Evolutionary conservation across 2,888 invertebrate species (phyloP).

Genomic region (Nomada ruficornis): DNA sequence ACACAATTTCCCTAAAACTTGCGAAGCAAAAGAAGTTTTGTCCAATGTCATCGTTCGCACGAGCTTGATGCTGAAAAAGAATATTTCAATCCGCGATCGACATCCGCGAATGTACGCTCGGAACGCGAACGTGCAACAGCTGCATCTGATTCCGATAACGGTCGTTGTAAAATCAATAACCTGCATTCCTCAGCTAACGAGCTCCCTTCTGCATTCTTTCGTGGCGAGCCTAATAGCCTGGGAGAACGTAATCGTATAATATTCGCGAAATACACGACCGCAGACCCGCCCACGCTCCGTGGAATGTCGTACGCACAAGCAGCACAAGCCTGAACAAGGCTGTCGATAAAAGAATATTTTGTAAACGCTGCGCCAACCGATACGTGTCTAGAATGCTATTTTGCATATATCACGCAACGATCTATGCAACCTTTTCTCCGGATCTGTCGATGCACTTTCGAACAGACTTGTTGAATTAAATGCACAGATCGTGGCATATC

Average conservation of each 20-base stretch:
- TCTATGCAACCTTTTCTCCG: conserved; percentile 12
- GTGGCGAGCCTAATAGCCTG: conserved; percentile 49
- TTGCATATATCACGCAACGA: conserved; percentile 22
- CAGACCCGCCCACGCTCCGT: conserved; percentile 55
- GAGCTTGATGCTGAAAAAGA: neutral
- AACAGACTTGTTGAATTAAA: neutral
- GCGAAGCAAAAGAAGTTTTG: too few species aligned
- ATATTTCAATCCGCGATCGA: neutral
- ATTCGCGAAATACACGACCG: conserved; percentile 62
- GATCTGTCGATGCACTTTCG: conserved; percentile 3
- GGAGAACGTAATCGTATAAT: conserved; percentile 66
- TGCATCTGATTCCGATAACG: conserved; percentile 47
- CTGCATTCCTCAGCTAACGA: conserved; percentile 67
- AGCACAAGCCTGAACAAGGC: conserved; percentile 21
- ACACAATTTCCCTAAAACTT: too few species aligned
- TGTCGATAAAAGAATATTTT: conserved; percentile 49
- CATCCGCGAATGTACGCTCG: neutral
- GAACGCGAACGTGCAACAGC: conserved; percentile 13
- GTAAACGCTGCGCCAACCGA: conserved; percentile 23
- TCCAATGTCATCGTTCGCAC: neutral
- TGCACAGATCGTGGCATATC: neutral
- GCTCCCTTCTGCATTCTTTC: conserved; percentile 61
- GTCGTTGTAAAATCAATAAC: conserved; percentile 58
- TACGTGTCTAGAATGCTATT: conserved; percentile 12
- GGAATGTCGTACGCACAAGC: conserved; percentile 58